Conservation (phyloP, 2,797 vertebrate genomes). For the Miopithecus talapoin region DNA sequence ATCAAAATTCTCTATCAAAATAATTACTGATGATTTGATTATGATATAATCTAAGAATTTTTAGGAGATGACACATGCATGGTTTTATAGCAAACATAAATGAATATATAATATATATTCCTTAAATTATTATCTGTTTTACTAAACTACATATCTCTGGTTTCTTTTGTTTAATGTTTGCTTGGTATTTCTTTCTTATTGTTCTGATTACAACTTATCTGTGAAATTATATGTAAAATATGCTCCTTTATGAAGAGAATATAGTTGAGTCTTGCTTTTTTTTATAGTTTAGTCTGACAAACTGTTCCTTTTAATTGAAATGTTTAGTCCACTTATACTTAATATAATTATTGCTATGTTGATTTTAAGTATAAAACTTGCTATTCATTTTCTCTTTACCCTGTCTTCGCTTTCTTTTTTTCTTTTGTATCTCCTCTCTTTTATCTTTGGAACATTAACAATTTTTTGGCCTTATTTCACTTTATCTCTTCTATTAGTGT, state of each 20-base stretch:
- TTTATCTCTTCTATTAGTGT: not conserved
- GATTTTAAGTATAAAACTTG: not conserved
- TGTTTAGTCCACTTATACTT: not conserved
- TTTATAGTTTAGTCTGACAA: not conserved
- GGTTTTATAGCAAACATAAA: not conserved
- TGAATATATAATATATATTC: not conserved
- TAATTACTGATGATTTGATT: not conserved
- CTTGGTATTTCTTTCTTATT: not conserved
- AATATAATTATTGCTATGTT: not conserved
- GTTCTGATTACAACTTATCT: not conserved
- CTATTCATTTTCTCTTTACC: not conserved
- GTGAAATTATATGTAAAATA: not conserved
- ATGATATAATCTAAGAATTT: not conserved
- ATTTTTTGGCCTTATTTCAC: not conserved
- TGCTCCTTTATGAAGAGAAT: not conserved
- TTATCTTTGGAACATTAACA: not conserved
- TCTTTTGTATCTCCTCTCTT: not conserved
- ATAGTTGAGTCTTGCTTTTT: not conserved
- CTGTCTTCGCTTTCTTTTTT: not conserved
- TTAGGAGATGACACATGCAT: not conserved
- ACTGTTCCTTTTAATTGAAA: not conserved
- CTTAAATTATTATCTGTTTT: not conserved
- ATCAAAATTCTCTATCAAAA: not conserved
- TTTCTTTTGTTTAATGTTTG: not conserved
- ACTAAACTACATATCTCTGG: not conserved